phyloP scores from a whole-genome alignment of 2,113 vertebrate genomes.

The Dasyornis broadbenti region DNA sequence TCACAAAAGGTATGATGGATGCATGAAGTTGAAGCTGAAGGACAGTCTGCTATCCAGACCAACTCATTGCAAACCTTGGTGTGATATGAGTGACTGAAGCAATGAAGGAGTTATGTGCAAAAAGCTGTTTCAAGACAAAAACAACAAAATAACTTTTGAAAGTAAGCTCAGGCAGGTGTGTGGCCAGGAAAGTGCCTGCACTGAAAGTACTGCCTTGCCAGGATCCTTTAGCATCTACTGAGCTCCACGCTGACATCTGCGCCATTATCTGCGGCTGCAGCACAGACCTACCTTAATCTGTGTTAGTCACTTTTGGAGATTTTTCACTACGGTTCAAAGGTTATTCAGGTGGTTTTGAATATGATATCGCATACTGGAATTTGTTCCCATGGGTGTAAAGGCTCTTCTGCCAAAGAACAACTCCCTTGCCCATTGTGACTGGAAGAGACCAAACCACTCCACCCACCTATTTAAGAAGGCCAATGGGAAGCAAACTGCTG shows the following conservation, averaged over 20 bases:
- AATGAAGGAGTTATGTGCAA: neutral
- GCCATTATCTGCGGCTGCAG: neutral
- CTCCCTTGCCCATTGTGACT: neutral
- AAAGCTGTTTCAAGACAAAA: neutral
- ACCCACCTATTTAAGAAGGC: neutral
- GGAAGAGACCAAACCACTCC: neutral
- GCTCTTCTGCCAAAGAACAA: neutral
- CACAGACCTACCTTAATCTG: neutral
- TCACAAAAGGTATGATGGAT: neutral
- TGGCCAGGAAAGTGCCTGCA: neutral
- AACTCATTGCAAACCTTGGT: neutral
- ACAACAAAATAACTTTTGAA: neutral
- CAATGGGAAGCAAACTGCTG: neutral
- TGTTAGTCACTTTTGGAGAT: neutral
- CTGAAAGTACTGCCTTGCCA: neutral
- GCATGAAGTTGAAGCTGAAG: neutral
- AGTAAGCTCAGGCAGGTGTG: neutral
- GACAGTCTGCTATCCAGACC: neutral
- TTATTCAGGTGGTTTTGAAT: neutral
- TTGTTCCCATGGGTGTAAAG: neutral
- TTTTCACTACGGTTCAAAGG: neutral
- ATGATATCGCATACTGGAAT: neutral
- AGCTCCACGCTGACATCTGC: neutral
- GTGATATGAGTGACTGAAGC: fast-evolving
- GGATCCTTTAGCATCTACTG: neutral